phyloP scores from a whole-genome alignment of 2,113 vertebrate genomes.

The Bostrychus sinensis region DNA sequence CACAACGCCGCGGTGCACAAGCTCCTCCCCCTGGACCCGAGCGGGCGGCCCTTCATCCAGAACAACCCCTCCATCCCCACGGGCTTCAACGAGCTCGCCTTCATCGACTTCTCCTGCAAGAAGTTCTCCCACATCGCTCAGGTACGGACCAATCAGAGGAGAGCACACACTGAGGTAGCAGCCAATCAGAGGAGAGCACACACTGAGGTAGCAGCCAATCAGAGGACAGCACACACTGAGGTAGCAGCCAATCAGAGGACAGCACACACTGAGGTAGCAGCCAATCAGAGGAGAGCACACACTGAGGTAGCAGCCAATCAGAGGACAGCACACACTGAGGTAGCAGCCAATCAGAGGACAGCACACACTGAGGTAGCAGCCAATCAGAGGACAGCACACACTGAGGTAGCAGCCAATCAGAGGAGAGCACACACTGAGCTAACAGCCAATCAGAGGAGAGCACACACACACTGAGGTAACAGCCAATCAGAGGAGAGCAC shows the following conservation, averaged over 20 bases:
- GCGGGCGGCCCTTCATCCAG: conserved; percentile 95
- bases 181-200: not conserved
- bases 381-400: too few relatives aligned
- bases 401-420: too few relatives aligned
- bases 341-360: not conserved
- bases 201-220: not conserved
- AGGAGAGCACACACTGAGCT: too few relatives aligned
- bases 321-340: too few relatives aligned
- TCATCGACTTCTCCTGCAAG: conserved; percentile 96
- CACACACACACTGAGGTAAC: too few relatives aligned
- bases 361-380: too few relatives aligned
- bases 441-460: too few relatives aligned
- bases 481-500: too few relatives aligned
- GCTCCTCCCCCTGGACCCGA: conserved; percentile 90
- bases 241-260: not conserved
- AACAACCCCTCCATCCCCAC: conserved; percentile 96
- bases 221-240: not conserved
- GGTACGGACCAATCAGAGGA: conserved; percentile 64
- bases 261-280: not conserved
- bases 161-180: not conserved
- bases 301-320: not conserved
- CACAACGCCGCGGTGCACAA: conserved; percentile 94
- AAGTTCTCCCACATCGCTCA: conserved; percentile 97
- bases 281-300: not conserved
- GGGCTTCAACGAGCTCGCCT: conserved; percentile 96